Base-by-base conservation (phyloP, 1,140 invertebrate genomes). In the Orius insidiosus region DNA sequence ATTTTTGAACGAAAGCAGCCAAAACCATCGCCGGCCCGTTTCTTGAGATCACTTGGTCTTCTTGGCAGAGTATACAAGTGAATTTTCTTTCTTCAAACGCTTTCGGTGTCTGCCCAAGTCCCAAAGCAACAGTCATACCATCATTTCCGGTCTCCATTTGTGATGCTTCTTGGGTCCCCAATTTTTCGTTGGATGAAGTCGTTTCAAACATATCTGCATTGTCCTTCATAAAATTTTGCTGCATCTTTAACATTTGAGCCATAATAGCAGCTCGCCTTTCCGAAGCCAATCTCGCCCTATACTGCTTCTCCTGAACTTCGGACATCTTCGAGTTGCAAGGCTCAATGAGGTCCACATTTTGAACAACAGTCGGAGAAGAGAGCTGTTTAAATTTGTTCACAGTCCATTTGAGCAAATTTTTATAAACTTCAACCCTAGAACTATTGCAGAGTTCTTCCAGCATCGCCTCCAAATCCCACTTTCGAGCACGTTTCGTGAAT, bases 21-120 rank as follows among this genome's bases (percentile, higher is more conserved):
- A 95, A 68, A 1, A 98, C 93, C 63, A 98, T 73, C 0, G 83
- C 78, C 7, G 74, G 69, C 0, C 72, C 71, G 5, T 68, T 63
- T 7, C 64, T 59, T 13, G 66, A 70, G 1, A 88, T 70, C 16
- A 68, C 67, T 52, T 95, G 84, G 60, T 90, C 80, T 62, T 98
- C 94, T 61, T 97, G 92, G 58, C 95, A 99, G 31, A 98, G 68
- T 57, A 98, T 98, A 62, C 95, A 99, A 11, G 82, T 88, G 46
- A 78, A 78, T 1, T 64, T 68, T 45, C 69, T 68, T 30, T 80
- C 75, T 6, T 58, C 55, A 14, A 52, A 56, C 2, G 61, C 14
- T 39, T 62, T 57, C 0, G 51, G 46, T 0, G 71, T 71, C 53
- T 76, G 73, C 45, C 65, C 59, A 2, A 58, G 57, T 9, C 74